Percentiles rank a stretch among this genome's conserved stretches.
Conservation (phyloP, 2,113 vertebrate genomes). For the Willisornis vidua region DNA sequence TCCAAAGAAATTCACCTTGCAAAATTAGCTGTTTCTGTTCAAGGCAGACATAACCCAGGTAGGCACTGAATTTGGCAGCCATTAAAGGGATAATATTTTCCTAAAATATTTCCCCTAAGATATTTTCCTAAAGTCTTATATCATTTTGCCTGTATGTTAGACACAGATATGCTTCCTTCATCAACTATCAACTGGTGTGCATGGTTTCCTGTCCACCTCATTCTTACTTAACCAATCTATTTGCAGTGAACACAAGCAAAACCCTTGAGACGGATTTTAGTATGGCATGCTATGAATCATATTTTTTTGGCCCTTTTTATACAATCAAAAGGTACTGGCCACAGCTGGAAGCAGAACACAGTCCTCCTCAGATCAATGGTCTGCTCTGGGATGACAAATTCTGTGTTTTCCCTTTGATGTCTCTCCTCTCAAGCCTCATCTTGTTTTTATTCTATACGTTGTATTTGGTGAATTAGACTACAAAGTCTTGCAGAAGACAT, state of each 20-base stretch:
- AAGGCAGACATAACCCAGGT: background rate
- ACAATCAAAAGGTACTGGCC: conserved; percentile 13
- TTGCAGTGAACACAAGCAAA: background rate
- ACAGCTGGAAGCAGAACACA: conserved; percentile 54
- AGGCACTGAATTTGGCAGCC: background rate
- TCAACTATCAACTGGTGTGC: background rate
- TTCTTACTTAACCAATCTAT: conserved; percentile 12
- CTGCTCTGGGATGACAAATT: conserved; percentile 59
- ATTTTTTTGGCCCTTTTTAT: conserved; percentile 17
- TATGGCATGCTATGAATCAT: conserved; percentile 7
- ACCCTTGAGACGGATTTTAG: background rate
- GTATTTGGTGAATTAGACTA: conserved; percentile 60
- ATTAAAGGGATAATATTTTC: background rate
- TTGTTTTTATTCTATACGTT: conserved; percentile 65
- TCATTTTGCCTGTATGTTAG: background rate
- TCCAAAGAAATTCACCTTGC: background rate
- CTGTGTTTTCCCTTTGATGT: conserved; percentile 64
- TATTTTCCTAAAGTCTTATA: conserved; percentile 3
- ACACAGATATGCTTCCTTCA: background rate
- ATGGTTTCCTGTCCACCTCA: background rate
- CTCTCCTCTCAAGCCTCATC: conserved; percentile 49
- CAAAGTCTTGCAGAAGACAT: conserved; percentile 50
- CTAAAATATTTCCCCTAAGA: background rate
- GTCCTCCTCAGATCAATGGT: conserved; percentile 33
- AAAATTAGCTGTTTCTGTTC: background rate